Conservation (phyloP, 1,140 invertebrate species). For the Trypoxylus dichotomus region DNA sequence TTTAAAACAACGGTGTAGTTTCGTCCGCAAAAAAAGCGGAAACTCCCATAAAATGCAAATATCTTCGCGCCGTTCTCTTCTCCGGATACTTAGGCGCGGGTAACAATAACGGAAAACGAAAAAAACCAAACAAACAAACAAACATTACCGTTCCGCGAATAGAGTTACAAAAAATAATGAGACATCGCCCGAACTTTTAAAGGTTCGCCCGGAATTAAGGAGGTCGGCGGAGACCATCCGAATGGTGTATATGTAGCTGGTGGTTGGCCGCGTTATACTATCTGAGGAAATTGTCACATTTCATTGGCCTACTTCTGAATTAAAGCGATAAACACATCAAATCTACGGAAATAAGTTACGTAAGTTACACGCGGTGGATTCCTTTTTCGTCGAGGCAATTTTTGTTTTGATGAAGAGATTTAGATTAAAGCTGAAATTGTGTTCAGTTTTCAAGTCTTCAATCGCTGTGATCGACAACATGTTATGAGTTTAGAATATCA, state of each 20-base stretch:
- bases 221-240: not conserved
- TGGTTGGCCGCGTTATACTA: constrained; percentile 32
- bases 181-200: constrained; percentile 44
- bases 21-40: constrained; percentile 37
- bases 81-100: constrained; percentile 1
- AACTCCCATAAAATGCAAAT: constrained; percentile 47
- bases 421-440: no score
- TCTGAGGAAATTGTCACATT: constrained; percentile 39
- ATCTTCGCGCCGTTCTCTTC: constrained; percentile 35
- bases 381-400: not conserved
- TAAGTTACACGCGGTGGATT: not conserved
- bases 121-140: constrained; percentile 37
- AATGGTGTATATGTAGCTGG: not conserved
- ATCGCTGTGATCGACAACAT: no score
- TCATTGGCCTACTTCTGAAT: constrained; percentile 40
- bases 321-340: constrained; percentile 32
- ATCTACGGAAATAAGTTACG: not conserved
- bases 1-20: constrained; percentile 44
- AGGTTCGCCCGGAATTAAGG: constrained; percentile 39
- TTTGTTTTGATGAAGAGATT: no score
- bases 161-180: constrained; percentile 45
- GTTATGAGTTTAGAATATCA: no score
- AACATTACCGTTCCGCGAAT: constrained; percentile 45
- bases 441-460: no score
- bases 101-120: not conserved